These are phyloP conservation scores for Alosa alosa DNA, from an alignment of 2,113 vertebrate genomes.

Conservation along the genomic window DNA sequence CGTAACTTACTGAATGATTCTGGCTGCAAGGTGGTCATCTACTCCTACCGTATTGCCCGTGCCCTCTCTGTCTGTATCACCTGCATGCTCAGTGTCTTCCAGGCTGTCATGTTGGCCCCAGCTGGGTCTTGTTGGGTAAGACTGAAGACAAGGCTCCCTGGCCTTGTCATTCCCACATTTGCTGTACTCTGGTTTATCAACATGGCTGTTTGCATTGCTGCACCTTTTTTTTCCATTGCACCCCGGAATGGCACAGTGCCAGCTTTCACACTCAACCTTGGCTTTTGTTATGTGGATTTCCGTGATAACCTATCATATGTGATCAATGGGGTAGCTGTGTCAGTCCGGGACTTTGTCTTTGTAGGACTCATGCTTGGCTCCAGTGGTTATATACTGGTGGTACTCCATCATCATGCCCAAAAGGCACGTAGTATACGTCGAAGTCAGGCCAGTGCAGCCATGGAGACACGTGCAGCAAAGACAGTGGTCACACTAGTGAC, in stretches of 20 bases:
- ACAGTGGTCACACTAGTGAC: constrained; percentile 71
- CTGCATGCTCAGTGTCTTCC: constrained; percentile 75
- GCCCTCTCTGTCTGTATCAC: constrained; percentile 76
- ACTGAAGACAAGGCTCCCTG: constrained; percentile 61
- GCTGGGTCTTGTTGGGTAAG: constrained; percentile 45
- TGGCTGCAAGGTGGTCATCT: constrained; percentile 75
- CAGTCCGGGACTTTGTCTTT: constrained; percentile 69
- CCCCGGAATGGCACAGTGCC: constrained; percentile 69
- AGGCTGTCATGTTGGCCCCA: constrained; percentile 66
- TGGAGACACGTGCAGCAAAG: constrained; percentile 72
- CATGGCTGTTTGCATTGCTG: constrained; percentile 70
- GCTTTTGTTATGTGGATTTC: constrained; percentile 75
- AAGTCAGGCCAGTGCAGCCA: constrained; percentile 50
- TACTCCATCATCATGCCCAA: constrained; percentile 67
- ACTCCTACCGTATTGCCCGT: constrained; percentile 66
- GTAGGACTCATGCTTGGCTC: constrained; percentile 72
- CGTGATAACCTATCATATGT: constrained; percentile 71
- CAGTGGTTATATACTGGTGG: constrained; percentile 69
- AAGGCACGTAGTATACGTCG: constrained; percentile 60
- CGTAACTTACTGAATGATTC: constrained; percentile 65
- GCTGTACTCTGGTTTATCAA: constrained; percentile 70
- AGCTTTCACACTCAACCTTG: constrained; percentile 73
- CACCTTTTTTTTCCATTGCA: constrained; percentile 70
- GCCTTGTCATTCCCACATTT: constrained; percentile 65
- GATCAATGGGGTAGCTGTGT: constrained; percentile 68